phyloP scores from a whole-genome alignment of 2,113 vertebrate species.

The Pteropus alecto region DNA sequence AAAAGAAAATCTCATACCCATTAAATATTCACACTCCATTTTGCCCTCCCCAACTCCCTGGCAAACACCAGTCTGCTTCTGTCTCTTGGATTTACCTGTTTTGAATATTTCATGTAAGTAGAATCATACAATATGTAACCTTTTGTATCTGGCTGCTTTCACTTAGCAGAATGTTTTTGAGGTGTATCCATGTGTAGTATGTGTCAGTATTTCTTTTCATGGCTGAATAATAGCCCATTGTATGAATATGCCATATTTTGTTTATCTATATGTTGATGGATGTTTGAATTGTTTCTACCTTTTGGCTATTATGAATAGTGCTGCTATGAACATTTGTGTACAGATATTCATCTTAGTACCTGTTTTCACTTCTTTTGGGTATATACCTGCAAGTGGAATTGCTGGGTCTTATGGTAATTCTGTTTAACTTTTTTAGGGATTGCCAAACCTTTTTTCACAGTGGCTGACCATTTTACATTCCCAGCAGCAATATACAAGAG shows the following conservation, averaged over 20 bases:
- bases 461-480: background rate
- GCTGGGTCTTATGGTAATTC: background rate
- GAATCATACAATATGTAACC: background rate
- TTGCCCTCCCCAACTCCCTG: background rate
- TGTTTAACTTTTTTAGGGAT: constrained; percentile 17
- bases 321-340: background rate
- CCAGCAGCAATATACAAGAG: background rate
- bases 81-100: background rate
- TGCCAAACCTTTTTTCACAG: background rate
- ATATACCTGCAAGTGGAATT: background rate
- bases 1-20: background rate
- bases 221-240: background rate
- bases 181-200: background rate
- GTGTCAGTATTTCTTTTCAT: background rate
- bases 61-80: background rate
- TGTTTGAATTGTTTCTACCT: background rate
- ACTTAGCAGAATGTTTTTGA: background rate
- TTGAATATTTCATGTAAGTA: background rate
- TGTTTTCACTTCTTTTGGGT: background rate
- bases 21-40: background rate
- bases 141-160: background rate
- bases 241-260: background rate
- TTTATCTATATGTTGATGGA: background rate
- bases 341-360: background rate
- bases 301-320: background rate